phyloP scores from a whole-genome alignment of 1,140 invertebrate species.

The Drosophila sp. region DNA sequence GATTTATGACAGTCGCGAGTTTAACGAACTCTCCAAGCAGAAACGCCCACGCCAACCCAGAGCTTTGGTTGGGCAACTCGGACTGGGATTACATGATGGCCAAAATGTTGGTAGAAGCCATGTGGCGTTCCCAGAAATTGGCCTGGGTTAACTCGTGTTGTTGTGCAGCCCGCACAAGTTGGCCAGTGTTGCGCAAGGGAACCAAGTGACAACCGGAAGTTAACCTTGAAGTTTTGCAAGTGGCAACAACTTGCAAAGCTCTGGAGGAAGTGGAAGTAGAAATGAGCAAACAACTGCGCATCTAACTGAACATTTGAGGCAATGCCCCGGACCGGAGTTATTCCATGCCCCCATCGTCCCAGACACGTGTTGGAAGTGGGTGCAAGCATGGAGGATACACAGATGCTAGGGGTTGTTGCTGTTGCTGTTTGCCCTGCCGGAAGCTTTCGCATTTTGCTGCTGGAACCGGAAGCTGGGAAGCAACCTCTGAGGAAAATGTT shows the following conservation, averaged over 20 bases:
- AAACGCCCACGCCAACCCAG: slow-evolving; percentile 14
- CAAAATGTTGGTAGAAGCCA: slow-evolving; percentile 6
- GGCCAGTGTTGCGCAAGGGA: slow-evolving; percentile 43
- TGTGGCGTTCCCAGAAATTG: background rate
- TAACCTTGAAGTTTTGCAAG: slow-evolving; percentile 74
- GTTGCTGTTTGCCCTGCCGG: slow-evolving; percentile 15
- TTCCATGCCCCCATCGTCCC: slow-evolving; percentile 54
- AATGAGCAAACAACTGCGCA: slow-evolving; percentile 59
- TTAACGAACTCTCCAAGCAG: slow-evolving; percentile 61
- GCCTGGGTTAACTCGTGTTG: slow-evolving; percentile 12
- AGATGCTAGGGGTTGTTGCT: slow-evolving; percentile 14
- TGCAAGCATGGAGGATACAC: slow-evolving; percentile 1
- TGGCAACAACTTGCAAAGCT: slow-evolving; percentile 37
- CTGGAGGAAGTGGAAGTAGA: background rate
- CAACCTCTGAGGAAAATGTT: slow-evolving; percentile 34
- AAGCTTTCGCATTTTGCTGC: slow-evolving; percentile 42
- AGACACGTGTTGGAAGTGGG: slow-evolving; percentile 69
- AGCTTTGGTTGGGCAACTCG: background rate
- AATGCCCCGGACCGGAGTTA: slow-evolving; percentile 35
- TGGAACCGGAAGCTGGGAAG: slow-evolving; percentile 54
- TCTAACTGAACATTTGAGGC: slow-evolving; percentile 41
- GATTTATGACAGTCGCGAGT: slow-evolving; percentile 66
- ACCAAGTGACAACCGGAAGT: slow-evolving; percentile 53
- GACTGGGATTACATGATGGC: slow-evolving; percentile 57
- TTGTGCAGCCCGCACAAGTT: slow-evolving; percentile 52